Evolutionary conservation across 2,888 invertebrate genomes (phyloP).

Genomic region (Margaritifera margaritifera): DNA sequence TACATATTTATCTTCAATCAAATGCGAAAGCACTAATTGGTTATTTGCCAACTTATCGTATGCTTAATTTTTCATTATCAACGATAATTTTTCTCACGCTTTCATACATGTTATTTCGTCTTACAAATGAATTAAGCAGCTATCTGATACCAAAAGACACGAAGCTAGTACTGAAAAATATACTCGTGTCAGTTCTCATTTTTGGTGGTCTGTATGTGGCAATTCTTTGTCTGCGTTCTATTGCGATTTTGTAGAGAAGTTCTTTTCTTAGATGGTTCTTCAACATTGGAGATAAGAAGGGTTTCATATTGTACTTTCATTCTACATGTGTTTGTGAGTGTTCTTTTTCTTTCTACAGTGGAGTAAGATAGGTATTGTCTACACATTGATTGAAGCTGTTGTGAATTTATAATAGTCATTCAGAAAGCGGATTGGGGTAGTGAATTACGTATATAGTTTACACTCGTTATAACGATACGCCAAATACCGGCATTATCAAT

Average conservation of each 20-base stretch:
- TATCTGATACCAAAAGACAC: slow-evolving; percentile 50
- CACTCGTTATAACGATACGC: too few species aligned
- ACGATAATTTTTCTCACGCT: slow-evolving; percentile 54
- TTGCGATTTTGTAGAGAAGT: neutral
- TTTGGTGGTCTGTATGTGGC: slow-evolving; percentile 6
- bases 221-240: neutral
- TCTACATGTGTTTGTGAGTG: too few species aligned
- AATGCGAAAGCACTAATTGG: slow-evolving; percentile 59
- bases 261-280: too few species aligned
- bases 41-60: slow-evolving; percentile 48
- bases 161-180: slow-evolving; percentile 23
- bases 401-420: too few species aligned
- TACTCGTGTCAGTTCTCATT: slow-evolving; percentile 2
- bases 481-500: too few species aligned
- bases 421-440: too few species aligned
- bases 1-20: slow-evolving; percentile 61
- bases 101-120: slow-evolving; percentile 49
- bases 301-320: too few species aligned
- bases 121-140: slow-evolving; percentile 52
- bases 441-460: too few species aligned
- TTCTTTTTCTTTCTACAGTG: too few species aligned
- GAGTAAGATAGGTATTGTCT: too few species aligned
- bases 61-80: slow-evolving; percentile 54
- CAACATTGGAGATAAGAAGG: too few species aligned
- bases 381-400: too few species aligned